A percentile compares a stretch with the other conserved stretches of the same genome.
These are phyloP conservation scores for Dryadula phaetusa DNA, from an alignment of 2,888 invertebrate species.

Conservation along the genomic window DNA sequence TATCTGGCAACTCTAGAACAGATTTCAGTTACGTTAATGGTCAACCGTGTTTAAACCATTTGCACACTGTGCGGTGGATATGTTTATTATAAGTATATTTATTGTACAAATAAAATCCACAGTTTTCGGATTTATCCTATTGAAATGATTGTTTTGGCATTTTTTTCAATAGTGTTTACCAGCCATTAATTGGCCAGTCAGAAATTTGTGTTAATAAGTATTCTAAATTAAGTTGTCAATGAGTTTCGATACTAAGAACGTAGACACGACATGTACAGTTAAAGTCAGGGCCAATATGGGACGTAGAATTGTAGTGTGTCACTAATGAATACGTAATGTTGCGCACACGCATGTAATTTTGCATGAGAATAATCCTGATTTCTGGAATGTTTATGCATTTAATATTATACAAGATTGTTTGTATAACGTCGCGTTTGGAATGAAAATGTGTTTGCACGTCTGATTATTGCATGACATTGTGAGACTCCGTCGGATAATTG, in stretches of 20 bases:
- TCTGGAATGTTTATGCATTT: conserved; percentile 69
- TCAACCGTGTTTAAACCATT: conserved; percentile 39
- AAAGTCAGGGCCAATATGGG: conserved; percentile 33
- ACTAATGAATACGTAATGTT: conserved; percentile 55
- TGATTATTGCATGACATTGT: conserved; percentile 51
- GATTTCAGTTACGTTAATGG: conserved; percentile 40
- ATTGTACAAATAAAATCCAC: not conserved
- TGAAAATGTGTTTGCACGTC: conserved; percentile 57
- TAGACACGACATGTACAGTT: conserved; percentile 31
- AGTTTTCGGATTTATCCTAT: not conserved
- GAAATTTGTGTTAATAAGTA: conserved; percentile 5
- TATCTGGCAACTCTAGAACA: conserved; percentile 39
- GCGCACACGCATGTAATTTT: conserved; percentile 46
- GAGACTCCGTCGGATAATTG: conserved; percentile 35
- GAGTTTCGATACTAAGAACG: conserved; percentile 14
- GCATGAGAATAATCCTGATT: conserved; percentile 58
- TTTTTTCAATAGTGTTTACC: not conserved
- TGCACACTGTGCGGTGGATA: conserved; percentile 38
- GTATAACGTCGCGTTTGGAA: conserved; percentile 59
- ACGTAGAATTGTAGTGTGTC: conserved; percentile 51
- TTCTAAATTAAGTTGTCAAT: not conserved
- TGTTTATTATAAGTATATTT: conserved; percentile 34
- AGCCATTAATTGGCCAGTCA: not conserved
- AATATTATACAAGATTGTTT: conserved; percentile 66
- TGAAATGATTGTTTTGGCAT: not conserved